Percentiles rank a stretch among this genome's conserved stretches.
phyloP scores from a whole-genome alignment of 2,888 invertebrate genomes.

The Biston stratarius region DNA sequence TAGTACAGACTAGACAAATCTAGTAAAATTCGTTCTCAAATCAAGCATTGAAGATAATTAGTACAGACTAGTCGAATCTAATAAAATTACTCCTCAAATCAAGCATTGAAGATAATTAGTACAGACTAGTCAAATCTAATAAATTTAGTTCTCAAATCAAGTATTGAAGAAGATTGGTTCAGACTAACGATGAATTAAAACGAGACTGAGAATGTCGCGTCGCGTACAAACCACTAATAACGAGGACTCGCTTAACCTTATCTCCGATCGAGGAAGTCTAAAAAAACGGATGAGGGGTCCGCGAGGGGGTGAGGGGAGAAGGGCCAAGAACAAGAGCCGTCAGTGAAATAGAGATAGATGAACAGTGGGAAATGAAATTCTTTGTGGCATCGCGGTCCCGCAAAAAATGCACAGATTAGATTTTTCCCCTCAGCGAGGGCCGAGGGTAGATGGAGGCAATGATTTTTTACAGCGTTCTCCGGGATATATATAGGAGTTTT shows the following conservation, averaged over 20 bases:
- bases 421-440: slow-evolving; percentile 83
- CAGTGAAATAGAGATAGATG: slow-evolving; percentile 87
- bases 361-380: slow-evolving; percentile 88
- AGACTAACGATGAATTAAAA: slow-evolving; percentile 72
- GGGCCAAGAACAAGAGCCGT: slow-evolving; percentile 85
- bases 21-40: too few species aligned
- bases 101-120: too few species aligned
- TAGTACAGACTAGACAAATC: too few species aligned
- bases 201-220: slow-evolving; percentile 71
- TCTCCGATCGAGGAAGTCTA: slow-evolving; percentile 84
- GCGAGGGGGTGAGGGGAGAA: slow-evolving; percentile 59
- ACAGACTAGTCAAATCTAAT: too few species aligned
- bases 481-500: slow-evolving; percentile 84
- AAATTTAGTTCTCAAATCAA: too few species aligned
- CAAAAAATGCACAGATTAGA: slow-evolving; percentile 88
- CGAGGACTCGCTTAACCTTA: slow-evolving; percentile 84
- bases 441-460: slow-evolving; percentile 84
- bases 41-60: too few species aligned
- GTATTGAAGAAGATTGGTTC: slow-evolving; percentile 38
- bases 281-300: slow-evolving; percentile 76
- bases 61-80: too few species aligned
- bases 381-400: slow-evolving; percentile 87
- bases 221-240: slow-evolving; percentile 81
- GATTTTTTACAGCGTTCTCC: slow-evolving; percentile 85
- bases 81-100: too few species aligned